Evolutionary conservation across 2,888 invertebrate species (phyloP), one percentile per base, ranked within the genome.

Genomic region (Rutpela maculata): DNA sequence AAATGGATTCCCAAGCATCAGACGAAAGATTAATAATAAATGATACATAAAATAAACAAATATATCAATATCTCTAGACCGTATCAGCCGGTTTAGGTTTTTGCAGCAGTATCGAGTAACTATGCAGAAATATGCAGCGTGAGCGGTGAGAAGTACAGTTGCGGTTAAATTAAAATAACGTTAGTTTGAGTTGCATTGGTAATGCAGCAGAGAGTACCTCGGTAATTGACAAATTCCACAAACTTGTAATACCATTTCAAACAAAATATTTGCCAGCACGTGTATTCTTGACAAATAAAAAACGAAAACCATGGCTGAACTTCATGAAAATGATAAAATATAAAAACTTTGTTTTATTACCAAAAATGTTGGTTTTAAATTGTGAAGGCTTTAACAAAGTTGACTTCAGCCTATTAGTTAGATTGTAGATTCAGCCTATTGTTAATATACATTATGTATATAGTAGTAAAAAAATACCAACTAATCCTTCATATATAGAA

Each of bases 41-140:
- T 18, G 18, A 67, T 4, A 18, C 50, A 35, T 3, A 26, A 76
- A 72, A 68, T 55, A 67, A 76, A 77, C 59, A 69, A 60, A 66
- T 69, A 74, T 65, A 77, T 69, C 68, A 22, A 74, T 77, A 70
- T 68, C 62, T 57, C 6, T 50, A 59, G 73, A 75, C 62, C 72
- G 71, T 69, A 57, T 74, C 70, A 50, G 59, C 18, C 15, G 65
- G 76, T 79, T 74, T 79, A 71, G 72, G 65, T 79, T 74, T 79
- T 75, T 73, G 73, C 72, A 75, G 70, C 65, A 57, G 50, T 78
- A 78, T 78, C 78, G 15, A 57, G 50, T 73, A n/a, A 35, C 50
- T 19, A 38, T 60, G 70, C 70, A 70, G 43, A 70, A 70, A 70
- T 70, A 60, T 60, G 59, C 60, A 50, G 43, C 60, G 18, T 38